Base-by-base conservation (phyloP, 2,888 invertebrate species). In the Dromius quadrimaculatus region DNA sequence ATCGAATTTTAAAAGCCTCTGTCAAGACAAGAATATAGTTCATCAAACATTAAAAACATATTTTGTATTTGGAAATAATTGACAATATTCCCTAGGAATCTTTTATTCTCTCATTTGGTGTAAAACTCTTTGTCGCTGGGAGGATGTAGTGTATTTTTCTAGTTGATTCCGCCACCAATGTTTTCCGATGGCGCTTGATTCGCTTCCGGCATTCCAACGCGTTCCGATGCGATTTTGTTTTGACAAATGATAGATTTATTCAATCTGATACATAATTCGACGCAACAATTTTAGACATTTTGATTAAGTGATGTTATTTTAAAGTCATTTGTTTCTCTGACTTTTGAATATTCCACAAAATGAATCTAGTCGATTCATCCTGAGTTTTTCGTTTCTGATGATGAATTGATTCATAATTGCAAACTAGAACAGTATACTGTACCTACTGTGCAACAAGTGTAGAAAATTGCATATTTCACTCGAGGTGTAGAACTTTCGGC, bases 231-330 rank as follows among this genome's bases (percentile, higher is more conserved):
- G 59, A 59, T 59, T 59, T 59, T 38, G 38, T 59, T 59, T 59
- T 59, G 59, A 59, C 59, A 59, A 59, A 59, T 59, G 59, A 59
- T 59, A 59, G 59, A 59, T 59, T 59, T 59, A 59, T 59, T 59
- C 36, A 19, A 59, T 59, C 59, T 36, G 38, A 38, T 59, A 59
- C 38, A 36, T 59, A 59, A 59, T 54, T 59, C 38, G 38, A 38
- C 38, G 59, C 36, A 59, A 59, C 59, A 19, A 59, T 59, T 59
- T 59, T 28, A 36, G 59, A 59, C 59, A 8, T 59, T 36, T 59
- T 59, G 59, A 59, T 59, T 59, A 59, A 59, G 36, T 38, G 59
- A 28, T 15, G 50, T 28, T 15, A 13, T 54, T 54, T 54, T 54
- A 54, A 54, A 54, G 50, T 28, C 28, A 54, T 54, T 54, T 54